Conservation (phyloP, 2,113 vertebrate genomes). For the Macrotis lagotis region DNA sequence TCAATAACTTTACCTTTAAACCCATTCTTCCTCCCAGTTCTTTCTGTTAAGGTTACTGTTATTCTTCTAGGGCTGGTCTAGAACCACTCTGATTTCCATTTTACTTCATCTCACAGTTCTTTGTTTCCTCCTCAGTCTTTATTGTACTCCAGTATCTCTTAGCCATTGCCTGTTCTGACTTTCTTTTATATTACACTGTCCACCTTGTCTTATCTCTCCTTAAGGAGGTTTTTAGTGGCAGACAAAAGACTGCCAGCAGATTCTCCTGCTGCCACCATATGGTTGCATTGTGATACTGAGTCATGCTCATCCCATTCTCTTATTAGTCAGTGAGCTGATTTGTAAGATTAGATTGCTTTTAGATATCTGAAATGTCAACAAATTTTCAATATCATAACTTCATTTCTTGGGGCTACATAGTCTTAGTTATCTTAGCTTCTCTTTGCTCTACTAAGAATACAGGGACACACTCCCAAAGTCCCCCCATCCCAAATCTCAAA, state of each 20-base stretch:
- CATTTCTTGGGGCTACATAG: background rate
- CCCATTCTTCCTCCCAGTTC: background rate
- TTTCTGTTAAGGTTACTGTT: background rate
- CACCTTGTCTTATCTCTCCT: background rate
- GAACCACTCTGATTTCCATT: background rate
- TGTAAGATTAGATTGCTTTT: background rate
- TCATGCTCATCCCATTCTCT: background rate
- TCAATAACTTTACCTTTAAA: background rate
- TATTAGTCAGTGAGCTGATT: background rate
- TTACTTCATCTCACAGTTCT: background rate
- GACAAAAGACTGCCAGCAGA: background rate
- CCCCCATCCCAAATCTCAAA: background rate
- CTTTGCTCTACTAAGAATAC: background rate
- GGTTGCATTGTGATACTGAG: background rate
- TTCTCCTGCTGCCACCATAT: background rate
- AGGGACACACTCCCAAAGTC: background rate
- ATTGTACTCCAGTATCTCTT: background rate
- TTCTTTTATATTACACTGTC: background rate
- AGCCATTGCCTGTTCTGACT: background rate
- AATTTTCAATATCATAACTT: background rate
- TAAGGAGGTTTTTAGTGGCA: background rate
- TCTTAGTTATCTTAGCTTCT: background rate
- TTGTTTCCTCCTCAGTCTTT: background rate
- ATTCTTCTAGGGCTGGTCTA: background rate
- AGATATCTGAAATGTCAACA: background rate